phyloP scores from a whole-genome alignment of 2,888 invertebrate species.

The Diadegma fenestrale region DNA sequence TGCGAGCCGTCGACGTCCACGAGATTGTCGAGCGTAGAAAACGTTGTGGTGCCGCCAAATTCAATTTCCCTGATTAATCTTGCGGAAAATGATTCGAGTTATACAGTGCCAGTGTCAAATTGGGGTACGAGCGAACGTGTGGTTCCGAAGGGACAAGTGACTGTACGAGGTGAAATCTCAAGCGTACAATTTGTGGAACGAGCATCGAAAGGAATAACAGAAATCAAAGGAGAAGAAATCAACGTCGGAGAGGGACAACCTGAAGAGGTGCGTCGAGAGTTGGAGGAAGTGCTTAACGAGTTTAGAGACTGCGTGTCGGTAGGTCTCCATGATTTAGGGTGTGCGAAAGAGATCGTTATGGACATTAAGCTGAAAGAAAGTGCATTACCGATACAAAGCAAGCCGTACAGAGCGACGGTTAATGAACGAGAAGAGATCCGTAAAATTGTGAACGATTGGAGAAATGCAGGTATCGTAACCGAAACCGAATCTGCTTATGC shows the following conservation, averaged over 20 bases:
- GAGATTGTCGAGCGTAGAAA: neutral
- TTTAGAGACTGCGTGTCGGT: neutral
- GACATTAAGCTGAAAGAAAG: neutral
- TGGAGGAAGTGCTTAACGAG: neutral
- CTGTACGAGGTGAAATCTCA: neutral
- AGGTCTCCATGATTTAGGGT: neutral
- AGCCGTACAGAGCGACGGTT: neutral
- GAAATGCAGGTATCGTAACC: neutral
- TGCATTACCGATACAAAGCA: neutral
- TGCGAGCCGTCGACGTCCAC: neutral
- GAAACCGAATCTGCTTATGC: neutral
- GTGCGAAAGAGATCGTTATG: neutral
- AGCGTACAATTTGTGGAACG: neutral
- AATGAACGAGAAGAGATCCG: neutral
- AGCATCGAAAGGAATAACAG: neutral
- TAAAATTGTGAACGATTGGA: neutral
- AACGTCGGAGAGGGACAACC: constrained; percentile 1
- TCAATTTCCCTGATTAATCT: neutral
- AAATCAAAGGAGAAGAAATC: neutral
- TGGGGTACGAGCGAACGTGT: neutral
- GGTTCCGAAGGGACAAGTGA: neutral
- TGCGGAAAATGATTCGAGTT: no score
- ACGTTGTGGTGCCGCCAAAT: neutral
- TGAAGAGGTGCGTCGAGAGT: neutral
- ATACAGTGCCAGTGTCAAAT: neutral